Evolutionary conservation across 2,888 invertebrate genomes (phyloP).

Genomic region (Rhopalosiphum nymphaeae): DNA sequence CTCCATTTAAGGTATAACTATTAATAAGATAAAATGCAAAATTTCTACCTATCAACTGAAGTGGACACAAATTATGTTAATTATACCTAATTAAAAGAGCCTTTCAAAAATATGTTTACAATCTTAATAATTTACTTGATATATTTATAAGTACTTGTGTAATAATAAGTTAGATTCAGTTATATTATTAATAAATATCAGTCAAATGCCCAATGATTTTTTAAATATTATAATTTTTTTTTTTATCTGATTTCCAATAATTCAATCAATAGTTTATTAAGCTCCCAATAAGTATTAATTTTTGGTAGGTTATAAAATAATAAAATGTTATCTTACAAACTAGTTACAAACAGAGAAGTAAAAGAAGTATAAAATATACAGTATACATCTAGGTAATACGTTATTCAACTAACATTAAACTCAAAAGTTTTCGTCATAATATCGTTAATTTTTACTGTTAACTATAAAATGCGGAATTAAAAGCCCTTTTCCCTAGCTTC

Average conservation of each 20-base stretch:
- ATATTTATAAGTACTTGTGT: not conserved
- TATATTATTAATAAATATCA: not conserved
- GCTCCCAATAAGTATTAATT: not conserved
- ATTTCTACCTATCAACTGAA: not conserved
- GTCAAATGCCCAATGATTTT: not conserved
- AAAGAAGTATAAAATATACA: not conserved
- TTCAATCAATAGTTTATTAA: not conserved
- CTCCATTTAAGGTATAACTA: not conserved
- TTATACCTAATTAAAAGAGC: not conserved
- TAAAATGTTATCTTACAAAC: not conserved
- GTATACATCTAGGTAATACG: not conserved
- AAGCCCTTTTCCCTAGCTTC: slow-evolving; percentile 11
- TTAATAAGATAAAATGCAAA: not conserved
- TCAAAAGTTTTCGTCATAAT: slow-evolving; percentile 27
- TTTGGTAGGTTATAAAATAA: not conserved
- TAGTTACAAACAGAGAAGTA: not conserved
- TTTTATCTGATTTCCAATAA: not conserved
- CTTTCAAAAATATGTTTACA: not conserved
- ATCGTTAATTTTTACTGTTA: slow-evolving; percentile 49
- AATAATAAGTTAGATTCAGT: not conserved
- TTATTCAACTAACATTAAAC: not conserved
- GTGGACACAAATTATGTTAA: not conserved
- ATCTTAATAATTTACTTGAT: not conserved
- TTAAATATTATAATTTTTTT: not conserved
- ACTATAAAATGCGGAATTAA: slow-evolving; percentile 48